These are phyloP conservation scores for Argya squamiceps DNA, from an alignment of 2,797 vertebrate species.

Conservation along the genomic window DNA sequence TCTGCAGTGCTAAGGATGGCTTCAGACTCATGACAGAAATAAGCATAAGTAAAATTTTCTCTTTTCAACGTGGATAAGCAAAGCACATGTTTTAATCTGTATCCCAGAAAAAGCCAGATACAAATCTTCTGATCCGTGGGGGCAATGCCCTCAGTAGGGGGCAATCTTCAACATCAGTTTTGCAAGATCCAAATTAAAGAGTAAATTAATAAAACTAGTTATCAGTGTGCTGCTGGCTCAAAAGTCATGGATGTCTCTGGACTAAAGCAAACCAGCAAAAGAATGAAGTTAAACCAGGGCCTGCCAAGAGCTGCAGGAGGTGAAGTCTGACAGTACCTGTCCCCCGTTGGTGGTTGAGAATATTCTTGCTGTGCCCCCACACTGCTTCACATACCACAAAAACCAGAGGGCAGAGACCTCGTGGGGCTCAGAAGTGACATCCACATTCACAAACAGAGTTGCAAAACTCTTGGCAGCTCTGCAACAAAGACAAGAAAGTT, in stretches of 20 bases:
- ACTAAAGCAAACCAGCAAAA: not conserved
- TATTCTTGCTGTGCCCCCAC: slow-evolving; percentile 92
- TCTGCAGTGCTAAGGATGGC: not conserved
- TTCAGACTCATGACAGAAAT: not conserved
- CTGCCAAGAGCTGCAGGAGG: not conserved
- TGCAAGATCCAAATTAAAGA: not conserved
- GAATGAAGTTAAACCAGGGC: not conserved
- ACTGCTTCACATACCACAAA: slow-evolving; percentile 96
- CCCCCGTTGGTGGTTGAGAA: slow-evolving; percentile 93
- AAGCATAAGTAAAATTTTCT: not conserved
- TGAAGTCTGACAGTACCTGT: slow-evolving; percentile 80
- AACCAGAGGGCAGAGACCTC: slow-evolving; percentile 98
- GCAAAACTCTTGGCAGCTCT: slow-evolving; percentile 86
- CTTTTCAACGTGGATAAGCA: not conserved
- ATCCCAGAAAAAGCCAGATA: not conserved
- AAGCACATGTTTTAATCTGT: not conserved
- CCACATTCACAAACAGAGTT: slow-evolving; percentile 92
- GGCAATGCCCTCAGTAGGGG: not conserved
- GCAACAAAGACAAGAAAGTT: not conserved
- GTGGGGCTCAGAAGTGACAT: slow-evolving; percentile 92
- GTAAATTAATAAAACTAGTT: not conserved
- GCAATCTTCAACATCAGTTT: not conserved
- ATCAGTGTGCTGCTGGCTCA: not conserved
- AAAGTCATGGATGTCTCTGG: not conserved
- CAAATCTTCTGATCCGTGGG: not conserved